These are phyloP conservation scores for Taenaris catops DNA, from an alignment of 2,888 invertebrate species.

Conservation along the genomic window DNA sequence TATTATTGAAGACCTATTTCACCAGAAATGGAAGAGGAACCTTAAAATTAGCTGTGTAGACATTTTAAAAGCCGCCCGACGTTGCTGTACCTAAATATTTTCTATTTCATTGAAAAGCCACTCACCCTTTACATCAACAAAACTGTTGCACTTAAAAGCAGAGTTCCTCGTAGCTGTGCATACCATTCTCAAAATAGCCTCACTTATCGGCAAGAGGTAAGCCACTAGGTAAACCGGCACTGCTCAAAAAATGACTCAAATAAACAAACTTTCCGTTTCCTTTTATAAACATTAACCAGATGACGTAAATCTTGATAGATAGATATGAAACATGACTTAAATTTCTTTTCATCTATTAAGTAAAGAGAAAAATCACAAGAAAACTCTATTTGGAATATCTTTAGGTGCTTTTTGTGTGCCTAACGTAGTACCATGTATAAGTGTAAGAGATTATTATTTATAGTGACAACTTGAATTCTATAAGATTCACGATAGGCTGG, in stretches of 20 bases:
- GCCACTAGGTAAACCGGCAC: slow-evolving; percentile 15
- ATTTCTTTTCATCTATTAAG: too few relatives aligned
- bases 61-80: slow-evolving; percentile 39
- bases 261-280: slow-evolving; percentile 21
- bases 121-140: slow-evolving; percentile 64
- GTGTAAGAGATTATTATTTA: too few relatives aligned
- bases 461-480: too few relatives aligned
- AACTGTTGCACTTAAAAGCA: slow-evolving; percentile 54
- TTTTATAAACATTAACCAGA: slow-evolving; percentile 26
- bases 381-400: too few relatives aligned
- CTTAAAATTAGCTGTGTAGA: slow-evolving; percentile 18
- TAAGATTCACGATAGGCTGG: too few relatives aligned
- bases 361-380: too few relatives aligned
- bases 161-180: slow-evolving; percentile 42
- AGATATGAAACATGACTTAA: background rate
- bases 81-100: slow-evolving; percentile 40
- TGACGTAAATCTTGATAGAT: slow-evolving; percentile 23
- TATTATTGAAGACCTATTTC: background rate
- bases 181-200: slow-evolving; percentile 59
- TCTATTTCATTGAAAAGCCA: slow-evolving; percentile 47
- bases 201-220: slow-evolving; percentile 28
- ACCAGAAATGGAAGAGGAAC: slow-evolving; percentile 10
- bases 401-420: too few relatives aligned
- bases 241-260: slow-evolving; percentile 22
- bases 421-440: too few relatives aligned